A percentile compares a stretch with the other conserved stretches of the same genome.
phyloP scores from a whole-genome alignment of 2,113 vertebrate genomes.

The Chaetodon trifascialis region DNA sequence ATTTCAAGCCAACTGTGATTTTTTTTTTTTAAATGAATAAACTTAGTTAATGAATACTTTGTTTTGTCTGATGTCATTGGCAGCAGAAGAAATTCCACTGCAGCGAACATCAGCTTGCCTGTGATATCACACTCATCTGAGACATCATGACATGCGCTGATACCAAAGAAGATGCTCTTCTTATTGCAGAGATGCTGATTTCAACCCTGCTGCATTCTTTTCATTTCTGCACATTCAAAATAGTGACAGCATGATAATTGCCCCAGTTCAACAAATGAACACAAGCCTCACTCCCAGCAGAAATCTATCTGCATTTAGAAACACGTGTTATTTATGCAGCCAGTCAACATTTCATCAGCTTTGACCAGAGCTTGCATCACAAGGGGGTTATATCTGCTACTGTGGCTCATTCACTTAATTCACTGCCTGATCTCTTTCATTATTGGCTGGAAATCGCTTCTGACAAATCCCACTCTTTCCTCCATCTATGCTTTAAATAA shows the following conservation, averaged over 20 bases:
- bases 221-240: not conserved
- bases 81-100: too few species aligned
- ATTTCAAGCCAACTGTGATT: too few species aligned
- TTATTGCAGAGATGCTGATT: not conserved
- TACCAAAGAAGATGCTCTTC: not conserved
- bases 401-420: not conserved
- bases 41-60: too few species aligned
- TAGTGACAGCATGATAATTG: not conserved
- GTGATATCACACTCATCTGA: not conserved
- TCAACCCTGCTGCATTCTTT: not conserved
- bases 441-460: not conserved
- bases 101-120: too few species aligned
- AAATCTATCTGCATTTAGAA: not conserved
- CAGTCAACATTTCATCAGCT: not conserved
- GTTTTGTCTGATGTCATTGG: too few species aligned
- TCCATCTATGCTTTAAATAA: not conserved
- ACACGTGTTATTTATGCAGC: not conserved
- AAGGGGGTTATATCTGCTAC: not conserved
- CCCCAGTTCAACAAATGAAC: not conserved
- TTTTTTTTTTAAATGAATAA: too few species aligned
- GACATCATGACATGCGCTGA: not conserved
- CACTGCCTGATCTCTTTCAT: not conserved
- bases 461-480: not conserved
- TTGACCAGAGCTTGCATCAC: not conserved
- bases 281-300: not conserved